A percentile compares a stretch with the other conserved stretches of the same genome.
These are phyloP conservation scores for Chironex yamaguchii DNA, from an alignment of 30 jellyfish, hydroid and myxozoan genomes.

Conservation along the genomic window DNA sequence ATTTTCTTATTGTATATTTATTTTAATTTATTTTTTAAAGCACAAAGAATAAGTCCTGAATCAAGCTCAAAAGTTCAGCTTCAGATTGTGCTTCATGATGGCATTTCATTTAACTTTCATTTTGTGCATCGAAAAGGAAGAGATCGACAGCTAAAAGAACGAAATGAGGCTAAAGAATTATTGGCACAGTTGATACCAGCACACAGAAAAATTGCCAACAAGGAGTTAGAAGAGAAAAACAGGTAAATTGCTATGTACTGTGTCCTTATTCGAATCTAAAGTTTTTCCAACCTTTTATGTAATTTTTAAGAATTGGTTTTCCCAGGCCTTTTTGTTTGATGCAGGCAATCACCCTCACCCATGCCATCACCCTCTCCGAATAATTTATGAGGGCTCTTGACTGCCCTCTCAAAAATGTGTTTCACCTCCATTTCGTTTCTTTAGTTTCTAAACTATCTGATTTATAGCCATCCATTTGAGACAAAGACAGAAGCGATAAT, in stretches of 20 bases:
- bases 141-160: conserved; percentile 79
- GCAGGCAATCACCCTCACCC: no score
- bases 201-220: conserved; percentile 85
- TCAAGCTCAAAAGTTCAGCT: conserved; percentile 97
- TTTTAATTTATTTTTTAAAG: conserved; percentile 31
- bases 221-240: conserved; percentile 92
- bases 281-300: not conserved
- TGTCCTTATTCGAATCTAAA: not conserved
- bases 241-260: conserved; percentile 44
- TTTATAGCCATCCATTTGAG: no score
- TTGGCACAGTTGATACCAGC: conserved; percentile 98
- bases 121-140: conserved; percentile 88
- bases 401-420: no score
- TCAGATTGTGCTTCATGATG: conserved; percentile 90
- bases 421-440: no score
- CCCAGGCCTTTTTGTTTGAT: no score
- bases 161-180: conserved; percentile 86
- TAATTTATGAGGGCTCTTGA: no score
- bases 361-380: no score
- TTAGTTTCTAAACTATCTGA: no score
- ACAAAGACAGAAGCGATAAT: no score
- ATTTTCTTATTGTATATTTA: no score
- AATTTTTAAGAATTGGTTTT: not conserved
- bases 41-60: conserved; percentile 97
- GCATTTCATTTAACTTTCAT: conserved; percentile 83